Evolutionary conservation across 2,113 vertebrate genomes (phyloP).

Genomic region (Brachyhypopomus occidentalis): DNA sequence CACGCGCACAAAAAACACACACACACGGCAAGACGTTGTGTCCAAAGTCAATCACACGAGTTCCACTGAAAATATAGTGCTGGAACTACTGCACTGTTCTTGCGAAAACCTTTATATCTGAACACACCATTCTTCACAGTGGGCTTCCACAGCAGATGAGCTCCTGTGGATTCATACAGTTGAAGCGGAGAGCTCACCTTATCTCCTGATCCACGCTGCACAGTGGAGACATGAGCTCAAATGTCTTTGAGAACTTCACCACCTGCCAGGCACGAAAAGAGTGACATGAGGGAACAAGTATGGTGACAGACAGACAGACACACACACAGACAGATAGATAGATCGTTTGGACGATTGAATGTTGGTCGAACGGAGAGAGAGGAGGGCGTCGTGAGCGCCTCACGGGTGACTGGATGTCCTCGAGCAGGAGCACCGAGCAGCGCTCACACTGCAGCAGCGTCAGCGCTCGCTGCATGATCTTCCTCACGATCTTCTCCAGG

Average conservation of each 20-base stretch:
- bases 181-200: slow-evolving; percentile 64
- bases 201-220: slow-evolving; percentile 74
- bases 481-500: slow-evolving; percentile 81
- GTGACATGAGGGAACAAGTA: not conserved
- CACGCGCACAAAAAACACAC: slow-evolving; percentile 53
- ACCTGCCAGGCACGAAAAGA: slow-evolving; percentile 63
- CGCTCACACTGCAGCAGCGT: slow-evolving; percentile 78
- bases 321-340: not conserved
- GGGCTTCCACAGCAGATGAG: not conserved
- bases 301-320: not conserved
- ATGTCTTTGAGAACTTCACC: slow-evolving; percentile 81
- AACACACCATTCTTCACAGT: not conserved
- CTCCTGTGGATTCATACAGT: not conserved
- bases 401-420: slow-evolving; percentile 79
- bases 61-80: too few relatives aligned
- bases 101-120: too few relatives aligned
- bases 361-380: not conserved
- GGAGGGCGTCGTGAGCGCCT: slow-evolving; percentile 37
- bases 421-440: slow-evolving; percentile 80
- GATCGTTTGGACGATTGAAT: not conserved
- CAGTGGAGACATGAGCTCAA: slow-evolving; percentile 81
- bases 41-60: too few relatives aligned
- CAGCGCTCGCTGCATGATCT: slow-evolving; percentile 80
- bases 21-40: not conserved
- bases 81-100: not conserved